These are phyloP conservation scores for Quadroppia sp. DNA, from an alignment of 2,888 invertebrate species.

Conservation along the genomic window DNA sequence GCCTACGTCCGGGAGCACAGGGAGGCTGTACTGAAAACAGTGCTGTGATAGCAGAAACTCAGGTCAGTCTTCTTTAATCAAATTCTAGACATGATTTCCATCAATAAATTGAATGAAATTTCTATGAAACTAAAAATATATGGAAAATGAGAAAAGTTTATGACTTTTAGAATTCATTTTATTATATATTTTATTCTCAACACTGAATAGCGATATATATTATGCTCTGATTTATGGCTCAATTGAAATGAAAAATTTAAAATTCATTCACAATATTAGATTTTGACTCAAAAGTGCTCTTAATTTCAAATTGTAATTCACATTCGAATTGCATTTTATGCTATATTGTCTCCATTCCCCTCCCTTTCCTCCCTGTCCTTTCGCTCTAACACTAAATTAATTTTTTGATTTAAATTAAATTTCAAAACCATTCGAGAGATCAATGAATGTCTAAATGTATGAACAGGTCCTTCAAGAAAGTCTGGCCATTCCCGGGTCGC, in stretches of 20 bases:
- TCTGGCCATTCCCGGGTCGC: conserved; percentile 86
- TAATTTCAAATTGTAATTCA: conserved; percentile 8
- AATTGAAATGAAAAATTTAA: background rate
- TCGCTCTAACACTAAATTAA: background rate
- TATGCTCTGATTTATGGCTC: conserved; percentile 8
- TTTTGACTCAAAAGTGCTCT: background rate
- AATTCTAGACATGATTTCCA: conserved; percentile 26
- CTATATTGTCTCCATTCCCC: background rate
- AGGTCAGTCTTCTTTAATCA: conserved; percentile 45
- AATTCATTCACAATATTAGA: background rate
- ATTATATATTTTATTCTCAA: background rate
- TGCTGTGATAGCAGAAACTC: conserved; percentile 60
- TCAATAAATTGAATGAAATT: conserved; percentile 7
- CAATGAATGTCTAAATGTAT: background rate
- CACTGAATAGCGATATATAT: background rate
- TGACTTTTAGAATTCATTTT: background rate
- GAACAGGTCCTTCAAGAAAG: conserved; percentile 84
- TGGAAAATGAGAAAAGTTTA: background rate
- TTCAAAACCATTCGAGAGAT: background rate
- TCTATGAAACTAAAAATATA: background rate
- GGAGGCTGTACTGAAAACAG: conserved; percentile 90
- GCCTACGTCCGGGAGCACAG: conserved; percentile 92
- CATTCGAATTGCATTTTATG: background rate
- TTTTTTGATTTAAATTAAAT: background rate
- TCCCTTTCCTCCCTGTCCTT: conserved; percentile 6